Base-by-base conservation (phyloP, 2,113 vertebrate genomes). In the Oncorhynchus keta region DNA sequence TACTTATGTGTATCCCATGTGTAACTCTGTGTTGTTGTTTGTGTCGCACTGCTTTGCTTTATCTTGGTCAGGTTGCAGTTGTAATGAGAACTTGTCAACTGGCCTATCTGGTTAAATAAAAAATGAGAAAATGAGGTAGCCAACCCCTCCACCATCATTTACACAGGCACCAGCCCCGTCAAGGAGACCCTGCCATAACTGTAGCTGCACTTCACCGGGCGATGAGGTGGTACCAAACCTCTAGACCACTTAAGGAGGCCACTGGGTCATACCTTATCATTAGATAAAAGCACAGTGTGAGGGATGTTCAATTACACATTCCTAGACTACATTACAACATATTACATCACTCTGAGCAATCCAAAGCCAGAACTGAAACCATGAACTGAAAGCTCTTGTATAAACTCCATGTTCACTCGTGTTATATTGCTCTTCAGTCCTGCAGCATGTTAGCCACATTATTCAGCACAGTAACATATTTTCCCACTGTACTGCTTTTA, bases 181-280 rank as follows among this genome's bases (percentile, higher is more conserved):
- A 48, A 76, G 26, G 59, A 89, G 86, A 83, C 84, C 79, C 75
- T 22, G 75, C 83, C 32, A 82, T 89, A 88, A 85, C 76, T 83
- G 67, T 62, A 57, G 70, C 59, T 62, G 8, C 59, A 5, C 59
- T 7, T 22, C n/a, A 62, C 59, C 4, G n/a, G 18, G 59, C n/a
- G 7, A 22, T n/a, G 59, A 62, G 59, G 28, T 32, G 66, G 20
- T 28, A 16, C 62, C 45, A 59, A 68, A 32, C 22, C 73, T 28
- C 39, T 67, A 48, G 70, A 78, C 68, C 80, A 78, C 84, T 86
- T 86, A 84, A 73, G 73, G 66, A 69, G 77, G 78, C 77, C 79
- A 82, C 69, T 51, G 39, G 55, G 80, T 84, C 87, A 89, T 89
- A 86, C 83, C 83, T 87, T 87, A 84, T 86, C 76, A 81, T 89